These are phyloP conservation scores for Anguilla pacifica DNA, from an alignment of 2,797 vertebrate genomes.

Conservation along the genomic window DNA sequence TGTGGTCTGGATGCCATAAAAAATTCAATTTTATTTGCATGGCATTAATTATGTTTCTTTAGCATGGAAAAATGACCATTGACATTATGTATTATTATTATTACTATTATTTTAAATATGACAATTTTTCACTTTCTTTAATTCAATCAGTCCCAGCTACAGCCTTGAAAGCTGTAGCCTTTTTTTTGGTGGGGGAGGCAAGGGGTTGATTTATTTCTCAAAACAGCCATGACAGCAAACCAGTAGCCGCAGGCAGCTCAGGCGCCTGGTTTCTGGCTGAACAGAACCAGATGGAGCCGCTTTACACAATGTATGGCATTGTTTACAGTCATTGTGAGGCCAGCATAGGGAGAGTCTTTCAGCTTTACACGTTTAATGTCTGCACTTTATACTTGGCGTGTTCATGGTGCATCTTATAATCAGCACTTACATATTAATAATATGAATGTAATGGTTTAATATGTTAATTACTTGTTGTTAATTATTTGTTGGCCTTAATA, in stretches of 20 bases:
- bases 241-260: neutral
- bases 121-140: neutral
- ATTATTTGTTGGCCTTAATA: no score
- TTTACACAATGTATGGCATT: neutral
- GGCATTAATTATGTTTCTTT: neutral
- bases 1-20: neutral
- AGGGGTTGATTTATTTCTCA: neutral
- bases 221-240: neutral
- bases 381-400: neutral
- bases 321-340: neutral
- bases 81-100: neutral
- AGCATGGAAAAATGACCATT: neutral
- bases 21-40: neutral
- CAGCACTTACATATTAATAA: no score
- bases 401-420: neutral
- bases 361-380: neutral
- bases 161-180: neutral
- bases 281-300: constrained; percentile 3
- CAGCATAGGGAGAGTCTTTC: neutral
- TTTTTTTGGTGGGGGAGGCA: neutral
- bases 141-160: neutral
- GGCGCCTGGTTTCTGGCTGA: neutral
- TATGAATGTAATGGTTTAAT: no score
- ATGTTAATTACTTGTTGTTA: no score
- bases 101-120: neutral